Evolutionary conservation across 2,888 invertebrate genomes (phyloP).

Genomic region (Yponomeuta malinellus): DNA sequence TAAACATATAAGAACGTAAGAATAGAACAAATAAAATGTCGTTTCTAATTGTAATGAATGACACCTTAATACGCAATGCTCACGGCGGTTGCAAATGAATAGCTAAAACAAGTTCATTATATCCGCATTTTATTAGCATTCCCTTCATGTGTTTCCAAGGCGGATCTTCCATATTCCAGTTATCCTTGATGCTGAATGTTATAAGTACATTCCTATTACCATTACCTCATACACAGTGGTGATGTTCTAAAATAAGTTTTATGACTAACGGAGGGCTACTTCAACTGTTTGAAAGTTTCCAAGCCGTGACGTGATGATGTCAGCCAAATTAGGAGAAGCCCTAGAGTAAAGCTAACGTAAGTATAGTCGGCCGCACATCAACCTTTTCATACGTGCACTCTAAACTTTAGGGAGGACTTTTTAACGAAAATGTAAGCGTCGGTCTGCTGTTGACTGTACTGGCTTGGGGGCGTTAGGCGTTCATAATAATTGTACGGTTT

Average conservation of each 20-base stretch:
- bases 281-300: background rate
- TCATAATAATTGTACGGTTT: too few relatives aligned
- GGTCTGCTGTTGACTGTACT: too few relatives aligned
- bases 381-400: too few relatives aligned
- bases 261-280: background rate
- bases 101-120: background rate
- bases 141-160: background rate
- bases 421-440: too few relatives aligned
- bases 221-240: background rate
- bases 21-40: background rate
- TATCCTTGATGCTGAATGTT: too few relatives aligned
- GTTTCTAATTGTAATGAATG: background rate
- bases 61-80: background rate
- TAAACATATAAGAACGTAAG: background rate
- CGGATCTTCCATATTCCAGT: background rate
- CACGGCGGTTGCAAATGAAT: background rate
- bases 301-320: background rate
- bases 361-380: too few relatives aligned
- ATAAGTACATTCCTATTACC: too few relatives aligned
- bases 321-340: background rate
- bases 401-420: too few relatives aligned
- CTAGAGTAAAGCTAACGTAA: too few relatives aligned
- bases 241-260: background rate
- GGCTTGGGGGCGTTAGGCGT: too few relatives aligned
- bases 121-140: slow-evolving; percentile 1